Base-by-base conservation (phyloP, 2,888 invertebrate species). In the Iselma pallidipennis region DNA sequence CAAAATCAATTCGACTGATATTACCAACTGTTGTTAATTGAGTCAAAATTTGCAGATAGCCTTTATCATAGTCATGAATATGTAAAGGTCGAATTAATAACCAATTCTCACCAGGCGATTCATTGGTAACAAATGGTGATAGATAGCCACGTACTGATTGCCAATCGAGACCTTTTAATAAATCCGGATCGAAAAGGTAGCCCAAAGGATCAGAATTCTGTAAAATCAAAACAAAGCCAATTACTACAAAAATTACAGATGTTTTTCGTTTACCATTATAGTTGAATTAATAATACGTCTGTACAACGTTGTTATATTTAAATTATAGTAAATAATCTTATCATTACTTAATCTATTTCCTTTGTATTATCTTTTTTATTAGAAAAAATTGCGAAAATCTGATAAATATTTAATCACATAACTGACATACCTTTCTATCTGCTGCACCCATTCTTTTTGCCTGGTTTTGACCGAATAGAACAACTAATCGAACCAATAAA, bases 1-100 rank as follows among this genome's bases (percentile, higher is more conserved):
- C 84, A 85, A 94, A 96, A 74, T 91, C 88, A 71, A 91, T 88
- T 73, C 87, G 84, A 26, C 88, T 84, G 21, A 96, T 85, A 80
- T 91, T 89, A 62, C 96, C 97, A 16, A 95, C 94, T 64, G 86
- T 85, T 2, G 96, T 96, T 37, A 97, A 84, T 79, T 97, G 95
- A 3, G 89, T 84, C 9, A 97, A 83, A 53, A 96, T 82, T 71
- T 91, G 86, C 56, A 94, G 78, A 76, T 92, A 95, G 0, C 95
- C 96, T 82, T 89, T 91, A 69, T 93, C 90, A 80, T 88, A 95
- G 77, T 96, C 96, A 0, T 86, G 86, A 51, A 90, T 83, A 77
- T 89, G 88, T 19, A 96, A 83, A 0, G 96, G 94, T 68, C 96
- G 85, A 25, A 96, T 88, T 10, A 88, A 81, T 73, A 96, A 85